These are phyloP conservation scores for Oreochromis tanganicae DNA, from an alignment of 2,113 vertebrate species.

Conservation along the genomic window DNA sequence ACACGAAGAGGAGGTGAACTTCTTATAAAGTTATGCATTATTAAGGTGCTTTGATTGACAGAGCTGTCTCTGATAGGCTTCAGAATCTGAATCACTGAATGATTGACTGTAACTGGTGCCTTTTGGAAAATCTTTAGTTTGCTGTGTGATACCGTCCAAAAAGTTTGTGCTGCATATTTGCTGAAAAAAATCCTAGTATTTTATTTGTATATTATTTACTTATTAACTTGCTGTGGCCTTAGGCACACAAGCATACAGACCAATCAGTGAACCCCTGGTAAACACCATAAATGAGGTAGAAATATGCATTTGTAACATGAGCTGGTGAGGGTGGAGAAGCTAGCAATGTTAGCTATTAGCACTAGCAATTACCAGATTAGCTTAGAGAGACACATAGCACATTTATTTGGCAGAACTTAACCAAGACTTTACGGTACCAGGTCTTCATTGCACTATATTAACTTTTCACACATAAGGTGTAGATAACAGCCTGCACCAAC, in stretches of 20 bases:
- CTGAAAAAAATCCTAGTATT: not conserved
- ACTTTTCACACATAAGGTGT: not conserved
- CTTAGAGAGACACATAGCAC: not conserved
- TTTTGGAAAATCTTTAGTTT: not conserved
- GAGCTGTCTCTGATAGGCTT: not conserved
- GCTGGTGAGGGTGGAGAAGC: not conserved
- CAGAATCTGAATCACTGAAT: not conserved
- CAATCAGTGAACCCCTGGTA: not conserved
- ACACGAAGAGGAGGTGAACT: not conserved
- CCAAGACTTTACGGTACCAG: not conserved
- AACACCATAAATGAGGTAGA: not conserved
- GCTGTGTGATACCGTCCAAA: not conserved
- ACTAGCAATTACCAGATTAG: not conserved
- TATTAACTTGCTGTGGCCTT: not conserved
- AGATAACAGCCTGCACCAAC: not conserved
- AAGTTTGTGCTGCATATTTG: accelerated
- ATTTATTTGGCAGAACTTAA: not conserved
- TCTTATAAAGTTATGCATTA: not conserved
- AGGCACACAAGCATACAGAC: not conserved
- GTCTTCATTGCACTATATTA: not conserved
- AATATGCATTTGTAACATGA: not conserved
- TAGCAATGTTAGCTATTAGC: not conserved
- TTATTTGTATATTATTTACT: not conserved
- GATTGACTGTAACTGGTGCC: not conserved
- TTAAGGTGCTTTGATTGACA: not conserved